Percentiles rank a stretch among this genome's conserved stretches.
phyloP scores from a whole-genome alignment of 2,888 invertebrate genomes.

The Drosophila acutilabella region DNA sequence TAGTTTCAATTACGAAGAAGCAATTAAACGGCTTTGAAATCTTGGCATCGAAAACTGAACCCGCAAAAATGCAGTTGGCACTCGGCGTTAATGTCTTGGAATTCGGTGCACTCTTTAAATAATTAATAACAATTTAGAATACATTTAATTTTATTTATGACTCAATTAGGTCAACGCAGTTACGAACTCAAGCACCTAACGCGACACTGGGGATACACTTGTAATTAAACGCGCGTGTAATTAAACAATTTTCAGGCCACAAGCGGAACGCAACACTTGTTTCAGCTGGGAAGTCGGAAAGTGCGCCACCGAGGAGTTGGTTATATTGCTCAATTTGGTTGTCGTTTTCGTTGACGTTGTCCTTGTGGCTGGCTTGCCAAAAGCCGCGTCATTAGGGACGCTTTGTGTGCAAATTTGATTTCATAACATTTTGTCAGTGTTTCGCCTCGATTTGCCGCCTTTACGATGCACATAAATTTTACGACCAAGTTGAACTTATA shows the following conservation, averaged over 20 bases:
- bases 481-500: constrained; percentile 71
- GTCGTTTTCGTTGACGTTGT: constrained; percentile 18
- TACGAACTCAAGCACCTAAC: constrained; percentile 64
- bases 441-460: constrained; percentile 64
- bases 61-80: constrained; percentile 33
- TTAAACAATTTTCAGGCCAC: constrained; percentile 72
- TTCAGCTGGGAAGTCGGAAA: background rate
- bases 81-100: constrained; percentile 9
- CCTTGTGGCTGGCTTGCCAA: constrained; percentile 19
- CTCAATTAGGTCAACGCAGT: constrained; percentile 76
- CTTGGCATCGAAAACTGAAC: constrained; percentile 27
- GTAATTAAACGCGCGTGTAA: constrained; percentile 67
- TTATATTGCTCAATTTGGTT: constrained; percentile 24
- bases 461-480: constrained; percentile 75
- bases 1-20: no score
- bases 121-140: constrained; percentile 78
- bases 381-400: constrained; percentile 67
- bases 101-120: constrained; percentile 48
- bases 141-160: constrained; percentile 78
- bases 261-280: constrained; percentile 11
- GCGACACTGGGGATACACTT: constrained; percentile 19
- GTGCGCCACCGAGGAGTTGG: constrained; percentile 6
- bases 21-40: no score
- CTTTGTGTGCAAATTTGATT: constrained; percentile 79
- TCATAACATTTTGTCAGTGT: constrained; percentile 75